phyloP scores from a whole-genome alignment of 2,113 vertebrate genomes.

The Leucoraja erinaceus region DNA sequence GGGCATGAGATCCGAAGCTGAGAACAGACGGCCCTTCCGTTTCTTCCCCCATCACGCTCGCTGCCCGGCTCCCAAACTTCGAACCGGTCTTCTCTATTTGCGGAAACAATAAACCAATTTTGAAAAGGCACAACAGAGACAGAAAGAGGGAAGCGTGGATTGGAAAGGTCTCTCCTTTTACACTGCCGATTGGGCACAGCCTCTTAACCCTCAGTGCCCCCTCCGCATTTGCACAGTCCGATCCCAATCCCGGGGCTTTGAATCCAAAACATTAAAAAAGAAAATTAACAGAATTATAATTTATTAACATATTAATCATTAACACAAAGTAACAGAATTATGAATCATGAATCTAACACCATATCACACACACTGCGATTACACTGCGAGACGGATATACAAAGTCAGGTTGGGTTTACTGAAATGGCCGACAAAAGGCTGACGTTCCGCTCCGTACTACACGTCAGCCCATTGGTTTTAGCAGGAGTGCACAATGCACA shows the following conservation, averaged over 20 bases:
- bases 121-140: neutral
- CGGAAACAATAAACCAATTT: neutral
- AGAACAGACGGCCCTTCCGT: neutral
- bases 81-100: neutral
- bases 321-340: no score
- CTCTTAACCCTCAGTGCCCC: slow-evolving; percentile 45
- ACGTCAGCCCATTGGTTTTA: no score
- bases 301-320: no score
- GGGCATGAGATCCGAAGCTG: no score
- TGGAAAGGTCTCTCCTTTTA: neutral
- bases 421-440: no score
- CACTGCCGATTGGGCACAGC: neutral
- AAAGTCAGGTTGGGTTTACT: no score
- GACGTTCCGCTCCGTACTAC: no score
- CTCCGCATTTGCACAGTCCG: slow-evolving; percentile 44
- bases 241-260: slow-evolving; percentile 52
- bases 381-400: no score
- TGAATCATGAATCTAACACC: no score
- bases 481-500: no score
- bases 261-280: slow-evolving; percentile 50
- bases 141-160: neutral
- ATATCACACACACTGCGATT: no score
- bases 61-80: neutral
- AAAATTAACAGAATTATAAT: no score
- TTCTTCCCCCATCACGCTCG: neutral